Evolutionary conservation across 2,113 vertebrate species (phyloP), one percentile per base, ranked within the genome.

Genomic region (Vidua macroura): DNA sequence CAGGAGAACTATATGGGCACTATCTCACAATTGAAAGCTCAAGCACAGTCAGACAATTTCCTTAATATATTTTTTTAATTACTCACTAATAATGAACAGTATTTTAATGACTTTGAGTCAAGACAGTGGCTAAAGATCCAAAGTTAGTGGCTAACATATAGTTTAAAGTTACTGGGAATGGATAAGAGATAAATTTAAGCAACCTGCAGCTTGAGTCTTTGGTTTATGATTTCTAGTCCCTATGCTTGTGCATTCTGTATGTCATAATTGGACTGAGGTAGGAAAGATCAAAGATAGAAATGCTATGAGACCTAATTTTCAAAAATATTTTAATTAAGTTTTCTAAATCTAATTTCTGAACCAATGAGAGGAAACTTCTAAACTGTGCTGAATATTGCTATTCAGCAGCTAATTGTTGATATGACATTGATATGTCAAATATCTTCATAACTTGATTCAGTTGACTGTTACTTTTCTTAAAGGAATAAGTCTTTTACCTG

Each of bases 401-500:
- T 83, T 88, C 31, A 48, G 30, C 20, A 76, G n/a, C 16, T 53
- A 76, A 76, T 64, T 72, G 17, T 39, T 2, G 0, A 14, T 76
- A 53, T 28, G 25, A 63, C 17, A 44, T 19, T 66, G 56, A 43
- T 59, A 62, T 39, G 13, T 44, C 17, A 55, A 10, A 8, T n/a
- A 60, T 19, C 27, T 18, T 4, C 8, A 27, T 48, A 35, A 83
- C 17, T 18, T 70, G 51, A 78, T 95, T 81, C 51, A 23, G 14
- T 31, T 62, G 67, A 35, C 8, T 30, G 7, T 72, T 75, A 18
- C 11, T 56, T 90, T 84, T 74, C 66, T 83, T 74, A 43, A 89
- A 76, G n/a, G 17, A 80, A 0, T 22, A 64, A 66, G 35, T 83
- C 46, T 41, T 67, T 97, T 96, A 99, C 99, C 99, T 95, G 99